Conservation (phyloP, 2,888 invertebrate species). For the Linyphia triangularis region DNA sequence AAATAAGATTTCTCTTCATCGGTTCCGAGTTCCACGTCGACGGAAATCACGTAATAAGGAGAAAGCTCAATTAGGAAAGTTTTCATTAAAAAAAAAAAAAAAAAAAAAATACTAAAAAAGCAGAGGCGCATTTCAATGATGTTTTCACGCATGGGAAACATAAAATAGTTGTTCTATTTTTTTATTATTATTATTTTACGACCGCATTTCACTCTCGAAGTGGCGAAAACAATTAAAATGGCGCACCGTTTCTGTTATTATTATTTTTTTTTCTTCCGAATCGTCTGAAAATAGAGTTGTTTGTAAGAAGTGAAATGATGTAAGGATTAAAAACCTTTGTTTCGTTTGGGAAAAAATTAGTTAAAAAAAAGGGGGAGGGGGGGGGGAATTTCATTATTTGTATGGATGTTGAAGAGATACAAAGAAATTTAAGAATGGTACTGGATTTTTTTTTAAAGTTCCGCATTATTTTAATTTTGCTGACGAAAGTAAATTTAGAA, state of each 20-base stretch:
- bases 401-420: too few relatives aligned
- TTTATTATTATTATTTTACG: not conserved
- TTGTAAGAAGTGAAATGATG: slow-evolving; percentile 9
- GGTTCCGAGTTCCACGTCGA: too few relatives aligned
- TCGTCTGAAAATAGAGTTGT: not conserved
- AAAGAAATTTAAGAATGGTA: too few relatives aligned
- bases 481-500: too few relatives aligned
- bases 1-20: too few relatives aligned
- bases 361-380: not conserved
- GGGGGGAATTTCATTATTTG: not conserved
- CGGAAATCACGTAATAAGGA: slow-evolving; percentile 26
- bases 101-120: too few relatives aligned
- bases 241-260: not conserved
- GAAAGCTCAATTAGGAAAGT: slow-evolving; percentile 34
- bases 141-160: slow-evolving; percentile 48
- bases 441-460: too few relatives aligned
- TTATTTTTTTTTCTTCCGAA: not conserved
- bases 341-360: not conserved
- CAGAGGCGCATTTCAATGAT: slow-evolving; percentile 6
- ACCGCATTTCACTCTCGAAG: not conserved
- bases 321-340: not conserved
- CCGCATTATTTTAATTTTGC: too few relatives aligned
- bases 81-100: slow-evolving; percentile 11
- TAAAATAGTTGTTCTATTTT: slow-evolving; percentile 20
- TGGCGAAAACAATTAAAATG: slow-evolving; percentile 32